phyloP scores from a whole-genome alignment of 2,113 vertebrate genomes.

The rat (Rattus norvegicus) region GRCr8 NC_086039.1:12945501-12946000 shows the following conservation, averaged over 20 bases:
- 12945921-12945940: constrained; percentile 1
- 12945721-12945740: neutral
- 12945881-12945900: constrained; percentile 38
- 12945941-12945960: constrained; percentile 36
- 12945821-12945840: neutral
- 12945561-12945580: neutral
- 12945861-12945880: constrained; percentile 5
- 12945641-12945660: neutral
- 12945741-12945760: constrained; percentile 17
- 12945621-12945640: neutral
- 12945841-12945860: neutral
- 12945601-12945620: neutral
- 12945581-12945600: too few species aligned
- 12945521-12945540: neutral
- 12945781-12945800: neutral
- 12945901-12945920: neutral
- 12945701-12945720: neutral
- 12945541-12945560: neutral
- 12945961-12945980: constrained; percentile 24
- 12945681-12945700: neutral
- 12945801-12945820: too few species aligned
- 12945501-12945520: neutral
- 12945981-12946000: constrained; percentile 43
- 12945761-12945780: neutral
- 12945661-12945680: neutral